Evolutionary conservation across 2,888 invertebrate species (phyloP), one percentile per base, ranked within the genome.

Genomic region (Scaptomyza caliginosa): DNA sequence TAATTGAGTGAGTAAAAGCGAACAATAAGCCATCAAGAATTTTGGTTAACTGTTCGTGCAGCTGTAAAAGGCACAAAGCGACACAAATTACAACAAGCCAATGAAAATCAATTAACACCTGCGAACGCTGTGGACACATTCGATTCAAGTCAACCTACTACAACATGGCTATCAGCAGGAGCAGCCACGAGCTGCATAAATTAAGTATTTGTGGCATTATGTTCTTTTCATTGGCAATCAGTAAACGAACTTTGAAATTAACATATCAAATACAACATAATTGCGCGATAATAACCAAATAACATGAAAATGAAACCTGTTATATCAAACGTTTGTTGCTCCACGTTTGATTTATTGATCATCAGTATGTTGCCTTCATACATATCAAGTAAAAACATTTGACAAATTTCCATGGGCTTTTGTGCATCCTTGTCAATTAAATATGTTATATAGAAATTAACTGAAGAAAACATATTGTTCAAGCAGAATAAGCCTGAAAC

Each of bases 251-350:
- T 54, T 67, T 54, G 23, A 55, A 89, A 88, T 88, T 88, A 85
- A 81, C 88, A 88, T 88, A 89, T 88, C 89, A 89, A 88, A 89
- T 73, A 86, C 83, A 88, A 83, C 88, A 88, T 88, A 88, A 88
- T 89, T 89, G 88, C 88, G 70, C 81, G 87, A 85, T 89, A 88
- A 87, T 86, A 79, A 62, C 45, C 45, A 28, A 56, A 59, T 26
- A 68, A 60, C 54, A 78, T 58, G 48, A 69, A 69, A 65, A 49
- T 11, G 8, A 70, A 75, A 73, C 70, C 70, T 36, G 75, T 75
- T 70, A 24, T 30, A 30, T 46, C 36, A 17, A 42, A 21, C 26
- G 3, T 26, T 13, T 34, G 21, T 36, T 16, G 13, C 48, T 40
- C 13, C 28, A 28, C 36, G 4, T 16, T 54, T 48, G 49, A 45